Conservation (phyloP, 2,113 vertebrate species). For the Condylura cristata region DNA sequence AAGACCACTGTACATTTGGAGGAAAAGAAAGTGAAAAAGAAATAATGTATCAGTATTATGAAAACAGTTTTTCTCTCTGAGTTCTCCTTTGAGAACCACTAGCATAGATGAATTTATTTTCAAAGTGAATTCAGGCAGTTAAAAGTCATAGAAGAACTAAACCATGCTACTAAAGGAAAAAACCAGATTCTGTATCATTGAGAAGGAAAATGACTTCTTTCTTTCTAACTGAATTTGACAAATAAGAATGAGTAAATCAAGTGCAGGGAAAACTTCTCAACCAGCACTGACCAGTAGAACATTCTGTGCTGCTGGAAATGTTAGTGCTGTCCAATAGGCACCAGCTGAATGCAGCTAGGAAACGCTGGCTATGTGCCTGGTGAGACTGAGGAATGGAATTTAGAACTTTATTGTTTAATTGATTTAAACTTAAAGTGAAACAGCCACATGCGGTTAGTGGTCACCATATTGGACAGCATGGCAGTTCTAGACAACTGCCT, state of each 20-base stretch:
- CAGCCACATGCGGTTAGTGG: background rate
- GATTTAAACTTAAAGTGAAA: conserved; percentile 56
- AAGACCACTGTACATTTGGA: background rate
- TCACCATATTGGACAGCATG: background rate
- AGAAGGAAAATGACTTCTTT: conserved; percentile 1
- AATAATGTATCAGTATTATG: background rate
- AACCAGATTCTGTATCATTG: conserved; percentile 1
- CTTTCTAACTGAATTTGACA: conserved; percentile 9
- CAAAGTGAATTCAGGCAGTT: conserved; percentile 35
- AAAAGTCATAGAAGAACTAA: conserved; percentile 30
- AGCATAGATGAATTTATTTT: conserved; percentile 30
- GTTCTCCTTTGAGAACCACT: conserved; percentile 7
- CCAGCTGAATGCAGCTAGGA: background rate
- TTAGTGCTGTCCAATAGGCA: background rate
- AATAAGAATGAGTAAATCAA: conserved; percentile 44
- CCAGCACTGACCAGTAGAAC: background rate
- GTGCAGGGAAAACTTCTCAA: background rate
- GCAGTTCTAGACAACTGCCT: background rate
- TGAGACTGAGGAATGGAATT: background rate
- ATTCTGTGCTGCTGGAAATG: background rate
- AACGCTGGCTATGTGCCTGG: background rate
- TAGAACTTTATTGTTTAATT: background rate
- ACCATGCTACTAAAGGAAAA: conserved; percentile 9
- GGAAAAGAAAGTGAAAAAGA: conserved; percentile 11
- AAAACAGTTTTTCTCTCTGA: conserved; percentile 38